Base-by-base conservation (phyloP, 2,113 vertebrate species). In the Indicator indicator region DNA sequence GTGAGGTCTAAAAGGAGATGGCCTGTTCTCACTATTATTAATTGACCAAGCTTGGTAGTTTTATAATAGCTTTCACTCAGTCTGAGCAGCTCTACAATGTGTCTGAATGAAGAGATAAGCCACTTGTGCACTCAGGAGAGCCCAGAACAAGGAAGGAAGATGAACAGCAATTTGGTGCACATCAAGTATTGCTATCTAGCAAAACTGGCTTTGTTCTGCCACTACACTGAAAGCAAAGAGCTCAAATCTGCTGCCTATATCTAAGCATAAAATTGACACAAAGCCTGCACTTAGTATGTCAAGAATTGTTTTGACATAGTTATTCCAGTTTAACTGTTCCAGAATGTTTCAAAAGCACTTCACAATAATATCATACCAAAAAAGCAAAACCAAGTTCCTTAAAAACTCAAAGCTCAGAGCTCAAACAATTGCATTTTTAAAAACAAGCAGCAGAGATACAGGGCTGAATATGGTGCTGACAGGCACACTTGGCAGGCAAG, bases 381-480 rank as follows among this genome's bases (percentile, higher is more conserved):
- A 87, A 79, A 58, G 4, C 14, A 54, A 88, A 63, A 56, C 16
- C 7, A 20, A 8, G 15, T 40, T 76, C 9, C 18, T 8, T 23
- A 24, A 44, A 18, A 86, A 6, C 16, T 55, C 20, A 6, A 14
- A 32, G 28, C 46, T 88, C 15, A 4, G 8, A 33, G 76, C 26
- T 48, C 13, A 44, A 74, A 38, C 21, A n/a, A 1, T 1, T 30
- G 3, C 2, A 1, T 23, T 79, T 71, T 48, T 65, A 54, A 55
- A 55, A 50, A 9, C 9, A 11, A 46, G 40, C 26, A 62, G n/a
- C 59, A 59, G 82, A 85, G 44, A 3, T 32, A 3, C 8, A 24
- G 44, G 12, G 24, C 16, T 50, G 63, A 21, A 5, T 0, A 0
- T 20, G 16, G 36, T 16, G 6, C 62, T 32, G 33, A 40, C 12